Base-by-base conservation (phyloP, 2,113 vertebrate genomes). In the Thalassarche chlororhynchos region DNA sequence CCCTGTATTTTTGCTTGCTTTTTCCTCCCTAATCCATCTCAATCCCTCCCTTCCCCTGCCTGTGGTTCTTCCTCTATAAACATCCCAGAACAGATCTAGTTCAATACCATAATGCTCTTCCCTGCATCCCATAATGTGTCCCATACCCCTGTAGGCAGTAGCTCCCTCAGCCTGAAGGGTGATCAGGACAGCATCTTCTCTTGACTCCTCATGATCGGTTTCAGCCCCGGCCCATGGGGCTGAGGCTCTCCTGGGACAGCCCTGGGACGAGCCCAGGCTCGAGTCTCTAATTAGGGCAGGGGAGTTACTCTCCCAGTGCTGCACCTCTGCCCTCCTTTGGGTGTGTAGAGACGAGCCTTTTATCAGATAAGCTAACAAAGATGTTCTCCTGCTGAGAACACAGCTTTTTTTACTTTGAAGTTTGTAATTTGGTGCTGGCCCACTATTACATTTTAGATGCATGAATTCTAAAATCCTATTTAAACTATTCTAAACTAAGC, bases 241-340 rank as follows among this genome's bases (percentile, higher is more conserved):
- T 68, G n/a, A 85, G 17, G 36, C 7, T 83, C 14, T 58, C 20
- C 47, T 34, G 38, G 10, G 10, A 46, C 13, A 89, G 46, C 13
- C 25, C 9, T 10, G 31, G 26, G 15, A 75, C 5, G 2, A 82
- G 29, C 26, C 51, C 31, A 58, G 28, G 21, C 23, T 46, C 1
- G 0, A 64, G 29, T 51, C 8, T 42, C 28, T 83, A 20, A 28
- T 28, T 46, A 83, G 28, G 8, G 32, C 6, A 34, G 8, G 2
- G 5, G 1, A 5, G 8, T 49, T 54, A 18, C 10, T 34, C 31
- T 40, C 12, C 16, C 11, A 32, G 26, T 1, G 2, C 26, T 61
- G 23, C 19, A 65, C 7, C 29, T 87, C 54, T 49, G 47, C 4
- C 5, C 17, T 60, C 38, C 19, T 87, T 25, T 10, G 5, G 7